These are phyloP conservation scores for Scomber japonicus DNA, from an alignment of 2,113 vertebrate species.

Conservation along the genomic window DNA sequence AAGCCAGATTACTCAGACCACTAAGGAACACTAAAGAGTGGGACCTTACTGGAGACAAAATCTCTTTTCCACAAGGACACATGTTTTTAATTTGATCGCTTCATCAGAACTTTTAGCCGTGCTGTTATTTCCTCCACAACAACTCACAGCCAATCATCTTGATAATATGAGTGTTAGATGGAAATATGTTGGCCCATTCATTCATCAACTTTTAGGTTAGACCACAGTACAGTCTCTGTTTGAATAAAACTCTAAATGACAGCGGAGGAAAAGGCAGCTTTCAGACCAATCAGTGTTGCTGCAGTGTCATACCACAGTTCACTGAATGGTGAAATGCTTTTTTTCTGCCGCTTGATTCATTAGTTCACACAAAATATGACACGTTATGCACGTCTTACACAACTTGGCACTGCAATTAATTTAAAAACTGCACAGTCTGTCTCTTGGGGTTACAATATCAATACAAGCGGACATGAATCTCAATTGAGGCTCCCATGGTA, in stretches of 20 bases:
- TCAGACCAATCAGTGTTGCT: slow-evolving; percentile 1
- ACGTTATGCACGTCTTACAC: neutral
- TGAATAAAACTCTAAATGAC: slow-evolving; percentile 4
- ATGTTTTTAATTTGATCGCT: slow-evolving; percentile 59
- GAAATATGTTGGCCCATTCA: slow-evolving; percentile 24
- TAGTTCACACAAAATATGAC: neutral
- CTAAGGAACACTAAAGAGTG: slow-evolving; percentile 5
- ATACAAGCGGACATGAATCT: slow-evolving; percentile 1
- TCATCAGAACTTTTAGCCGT: slow-evolving; percentile 33
- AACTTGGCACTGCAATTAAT: neutral
- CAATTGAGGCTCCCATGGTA: neutral
- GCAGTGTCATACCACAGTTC: slow-evolving; percentile 11
- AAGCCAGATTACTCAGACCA: slow-evolving; percentile 44
- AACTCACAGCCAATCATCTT: slow-evolving; percentile 24
- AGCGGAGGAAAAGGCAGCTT: slow-evolving; percentile 15
- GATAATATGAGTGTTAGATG: slow-evolving; percentile 7
- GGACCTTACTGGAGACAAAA: slow-evolving; percentile 22
- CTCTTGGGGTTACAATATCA: neutral
- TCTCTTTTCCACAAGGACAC: slow-evolving; percentile 42
- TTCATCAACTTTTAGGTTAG: slow-evolving; percentile 11
- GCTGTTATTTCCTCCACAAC: slow-evolving; percentile 36
- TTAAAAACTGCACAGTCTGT: slow-evolving; percentile 7
- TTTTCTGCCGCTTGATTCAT: neutral
- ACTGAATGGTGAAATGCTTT: slow-evolving; percentile 19
- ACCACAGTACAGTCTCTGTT: neutral